Conservation (phyloP, 2,113 vertebrate species). For the Okapia johnstoni region DNA sequence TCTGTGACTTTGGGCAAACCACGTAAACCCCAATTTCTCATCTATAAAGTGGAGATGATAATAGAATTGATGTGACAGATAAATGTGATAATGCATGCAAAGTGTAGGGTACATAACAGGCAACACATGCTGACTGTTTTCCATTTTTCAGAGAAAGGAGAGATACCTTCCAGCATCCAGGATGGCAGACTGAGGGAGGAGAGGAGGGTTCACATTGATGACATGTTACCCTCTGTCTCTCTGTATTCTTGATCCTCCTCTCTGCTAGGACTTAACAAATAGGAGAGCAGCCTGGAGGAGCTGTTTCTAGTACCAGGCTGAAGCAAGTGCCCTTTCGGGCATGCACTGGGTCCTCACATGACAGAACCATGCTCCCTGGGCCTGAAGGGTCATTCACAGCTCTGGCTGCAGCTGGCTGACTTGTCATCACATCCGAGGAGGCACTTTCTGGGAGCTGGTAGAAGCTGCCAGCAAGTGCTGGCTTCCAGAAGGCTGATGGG, state of each 20-base stretch:
- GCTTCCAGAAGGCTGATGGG: constrained; percentile 62
- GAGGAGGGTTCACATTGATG: not conserved
- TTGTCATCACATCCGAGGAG: constrained; percentile 7
- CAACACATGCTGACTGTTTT: not conserved
- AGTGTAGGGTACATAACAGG: not conserved
- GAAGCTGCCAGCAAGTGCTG: constrained; percentile 27
- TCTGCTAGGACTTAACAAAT: constrained; percentile 31
- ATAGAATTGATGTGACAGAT: not conserved
- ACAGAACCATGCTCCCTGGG: not conserved
- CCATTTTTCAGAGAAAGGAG: not conserved
- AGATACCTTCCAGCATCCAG: not conserved
- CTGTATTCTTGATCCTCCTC: constrained; percentile 13
- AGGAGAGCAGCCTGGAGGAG: constrained; percentile 5
- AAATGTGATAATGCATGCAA: not conserved
- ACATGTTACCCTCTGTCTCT: not conserved
- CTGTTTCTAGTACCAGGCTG: not conserved
- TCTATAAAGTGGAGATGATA: not conserved
- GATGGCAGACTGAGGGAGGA: not conserved
- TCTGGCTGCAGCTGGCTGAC: constrained; percentile 52
- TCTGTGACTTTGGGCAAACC: not conserved
- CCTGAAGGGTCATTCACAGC: not conserved
- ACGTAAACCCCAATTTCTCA: not conserved
- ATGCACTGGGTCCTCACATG: not conserved
- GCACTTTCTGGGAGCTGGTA: not conserved
- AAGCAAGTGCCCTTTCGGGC: constrained; percentile 9